Base-by-base conservation (phyloP, 2,113 vertebrate species). In the Percina caprodes region DNA sequence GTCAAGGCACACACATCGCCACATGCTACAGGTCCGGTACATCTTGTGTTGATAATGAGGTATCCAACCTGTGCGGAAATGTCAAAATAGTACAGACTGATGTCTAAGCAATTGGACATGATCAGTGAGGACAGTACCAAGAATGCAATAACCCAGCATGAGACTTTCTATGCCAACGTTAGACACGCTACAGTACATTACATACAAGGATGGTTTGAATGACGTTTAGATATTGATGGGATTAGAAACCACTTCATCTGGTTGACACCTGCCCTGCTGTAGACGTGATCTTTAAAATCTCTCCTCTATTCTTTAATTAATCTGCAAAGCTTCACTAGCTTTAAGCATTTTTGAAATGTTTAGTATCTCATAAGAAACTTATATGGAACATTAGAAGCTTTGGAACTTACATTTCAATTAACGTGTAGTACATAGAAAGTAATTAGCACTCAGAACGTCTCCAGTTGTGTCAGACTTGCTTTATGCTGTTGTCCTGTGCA, bases 331-430 rank as follows among this genome's bases (percentile, higher is more conserved):
- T 76, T 54, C 77, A 68, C 6, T 76, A 52, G 79, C 62, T 79
- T 61, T n/a, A 76, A 74, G 51, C 72, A 24, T 75, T 59, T 18
- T 42, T 80, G 21, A 82, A 75, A 81, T 69, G n/a, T 74, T 65
- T 16, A 21, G 46, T 78, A 82, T 79, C 75, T 74, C 4, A 77
- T 79, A 75, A 76, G 30, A 82, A 80, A 71, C 60, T 87, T 63
- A 61, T 75, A 80, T 26, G 26, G 39, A 74, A 70, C 59, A 65
- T 61, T 74, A 46, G 35, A 9, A 72, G 1, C 54, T 68, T 12
- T 23, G 55, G 15, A 86, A 79, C 71, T 85, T 74, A 71, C 59
- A 80, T 91, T 83, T 73, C 48, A 85, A 75, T 88, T 79, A 71
- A 67, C 42, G 12, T 59, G 46, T 59, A 35, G 24, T 65, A 59